Conservation (phyloP, 2,888 invertebrate genomes). For the Leucoma salicis region DNA sequence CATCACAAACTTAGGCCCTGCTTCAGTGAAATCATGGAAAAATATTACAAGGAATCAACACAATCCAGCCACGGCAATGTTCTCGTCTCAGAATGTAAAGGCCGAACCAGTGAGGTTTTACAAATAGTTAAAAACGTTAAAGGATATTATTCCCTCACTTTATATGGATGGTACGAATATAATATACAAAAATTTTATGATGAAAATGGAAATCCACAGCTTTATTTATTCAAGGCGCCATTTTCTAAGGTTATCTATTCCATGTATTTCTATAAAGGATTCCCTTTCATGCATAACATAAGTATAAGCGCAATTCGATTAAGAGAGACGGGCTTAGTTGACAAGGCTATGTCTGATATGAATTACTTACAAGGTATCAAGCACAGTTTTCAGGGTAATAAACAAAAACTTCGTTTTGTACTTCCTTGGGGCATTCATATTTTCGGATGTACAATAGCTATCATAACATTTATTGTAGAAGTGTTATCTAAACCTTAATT, state of each 20-base stretch:
- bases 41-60: slow-evolving; percentile 22
- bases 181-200: slow-evolving; percentile 8
- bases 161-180: slow-evolving; percentile 2
- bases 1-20: slow-evolving; percentile 14
- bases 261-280: slow-evolving; percentile 56
- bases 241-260: slow-evolving; percentile 46
- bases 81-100: slow-evolving; percentile 1
- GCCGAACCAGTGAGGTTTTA: slow-evolving; percentile 1
- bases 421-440: slow-evolving; percentile 46
- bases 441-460: slow-evolving; percentile 33
- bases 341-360: slow-evolving; percentile 26
- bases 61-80: slow-evolving; percentile 4
- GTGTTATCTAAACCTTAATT: slow-evolving; percentile 9
- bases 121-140: slow-evolving; percentile 6
- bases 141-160: slow-evolving; percentile 3
- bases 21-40: slow-evolving; percentile 17
- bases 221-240: slow-evolving; percentile 32
- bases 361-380: slow-evolving; percentile 21
- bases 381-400: slow-evolving; percentile 14
- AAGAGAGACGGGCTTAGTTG: slow-evolving; percentile 48
- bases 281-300: slow-evolving; percentile 42
- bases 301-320: slow-evolving; percentile 36
- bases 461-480: slow-evolving; percentile 35
- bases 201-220: slow-evolving; percentile 7
- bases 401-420: slow-evolving; percentile 16